Evolutionary conservation across 1,140 invertebrate species (phyloP), one percentile per base, ranked within the genome.

Genomic region (Parapsyche elsis): DNA sequence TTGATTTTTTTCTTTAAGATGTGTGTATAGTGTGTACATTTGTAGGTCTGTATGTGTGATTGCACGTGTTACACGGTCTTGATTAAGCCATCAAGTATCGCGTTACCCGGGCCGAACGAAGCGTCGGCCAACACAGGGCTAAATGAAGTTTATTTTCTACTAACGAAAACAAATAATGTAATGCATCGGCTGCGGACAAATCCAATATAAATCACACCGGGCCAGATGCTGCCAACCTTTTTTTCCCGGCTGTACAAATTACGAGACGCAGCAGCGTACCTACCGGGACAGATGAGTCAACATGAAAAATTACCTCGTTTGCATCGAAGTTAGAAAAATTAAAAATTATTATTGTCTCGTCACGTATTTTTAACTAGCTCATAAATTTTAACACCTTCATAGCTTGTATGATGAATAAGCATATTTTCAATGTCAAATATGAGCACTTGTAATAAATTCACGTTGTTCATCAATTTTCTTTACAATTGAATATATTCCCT

Each of bases 121-220:
- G 16, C 64, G n/a, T 67, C 64, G 16, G 16, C 64, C 30, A 38
- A 38, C 30, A 38, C 30, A 38, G 30, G 64, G 64, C 53, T 21
- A 57, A 57, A 57, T 57, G 53, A 57, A 73, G 71, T 49, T 75
- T 75, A 75, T 75, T 75, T 75, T 75, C 44, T 57, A 57, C 73
- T 75, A 75, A 75, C 73, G 73, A 75, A 75, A 75, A 75, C 73
- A 75, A 75, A 75, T 75, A 75, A n/a, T 57, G 73, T 75, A 75
- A 75, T 73, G 71, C 71, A 73, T 73, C 71, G 45, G 24, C 71
- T 9, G 38, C 71, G n/a, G 44, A 73, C 71, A 73, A 73, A 73
- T 73, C 71, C 16, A 73, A 73, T 73, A 73, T 73, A 73, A 73
- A 73, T 73, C 71, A 73, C 71, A 38, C 23, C n/a, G 19, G 64